Base-by-base conservation (phyloP, 1,140 invertebrate species). In the Scaptodrosophila lebanonensis region DNA sequence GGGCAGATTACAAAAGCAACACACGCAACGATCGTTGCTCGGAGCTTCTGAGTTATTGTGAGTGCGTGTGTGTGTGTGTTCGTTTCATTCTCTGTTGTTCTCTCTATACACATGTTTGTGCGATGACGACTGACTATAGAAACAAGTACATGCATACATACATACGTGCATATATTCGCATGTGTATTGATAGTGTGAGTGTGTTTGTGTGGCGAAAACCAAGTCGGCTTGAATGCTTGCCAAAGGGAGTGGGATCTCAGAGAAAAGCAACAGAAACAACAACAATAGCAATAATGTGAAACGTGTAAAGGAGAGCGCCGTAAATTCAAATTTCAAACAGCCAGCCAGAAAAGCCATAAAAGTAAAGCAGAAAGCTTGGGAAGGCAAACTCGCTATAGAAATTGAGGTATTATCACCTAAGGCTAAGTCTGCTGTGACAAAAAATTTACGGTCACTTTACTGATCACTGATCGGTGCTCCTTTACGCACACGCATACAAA, bases 161-260 rank as follows among this genome's bases (percentile, higher is more conserved):
- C 12, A 40, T 20, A 29, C 42, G 42, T 29, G 15, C 25, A 39
- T 3, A 29, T 22, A 9, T 42, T 18, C 7, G 7, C 30, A 18
- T 30, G 15, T 29, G 33, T 39, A n/a, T 30, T 42, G 45, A 40
- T 9, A 39, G 2, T 35, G 3, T 20, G 12, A 20, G 16, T 35
- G 16, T 53, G 33, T 39, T 39, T 30, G 16, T 42, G 38, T 47
- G 38, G 36, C 30, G 50, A 16, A 20, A 40, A 45, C 25, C 42
- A 45, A 22, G 52, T 40, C 33, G 57, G 56, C 52, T 76, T 77
- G 63, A 63, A 71, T 72, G 53, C 50, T 64, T 77, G 72, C 66
- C 63, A 79, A 77, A 79, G 73, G 68, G 72, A 71, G 72, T 77
- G 48, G 60, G 49, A 44, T 38, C 52, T 47, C 58, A 52, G 47